These are phyloP conservation scores for Philopotamus ludificatus DNA, from an alignment of 1,140 invertebrate genomes.

Conservation along the genomic window DNA sequence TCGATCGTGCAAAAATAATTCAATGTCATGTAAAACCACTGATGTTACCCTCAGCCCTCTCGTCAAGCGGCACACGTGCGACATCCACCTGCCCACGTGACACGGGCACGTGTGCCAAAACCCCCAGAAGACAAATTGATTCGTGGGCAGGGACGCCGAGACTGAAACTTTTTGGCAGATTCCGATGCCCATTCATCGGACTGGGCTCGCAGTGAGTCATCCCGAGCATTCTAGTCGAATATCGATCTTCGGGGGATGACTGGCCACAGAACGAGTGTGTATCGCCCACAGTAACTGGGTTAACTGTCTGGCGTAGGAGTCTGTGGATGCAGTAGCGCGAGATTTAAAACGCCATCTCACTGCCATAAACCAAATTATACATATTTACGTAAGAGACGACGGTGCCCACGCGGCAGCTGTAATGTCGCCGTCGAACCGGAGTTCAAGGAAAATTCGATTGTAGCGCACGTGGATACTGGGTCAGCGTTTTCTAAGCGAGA, in stretches of 20 bases:
- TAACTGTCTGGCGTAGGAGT: background rate
- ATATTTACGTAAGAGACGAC: background rate
- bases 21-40: no score
- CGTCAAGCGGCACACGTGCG: no score
- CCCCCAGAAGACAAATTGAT: no score
- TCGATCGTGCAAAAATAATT: no score
- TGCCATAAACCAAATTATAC: background rate
- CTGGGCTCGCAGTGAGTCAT: no score
- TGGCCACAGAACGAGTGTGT: background rate
- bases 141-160: no score
- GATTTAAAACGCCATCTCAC: background rate
- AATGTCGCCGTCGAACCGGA: background rate
- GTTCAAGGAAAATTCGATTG: background rate
- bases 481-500: background rate
- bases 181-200: background rate
- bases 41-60: no score
- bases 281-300: background rate
- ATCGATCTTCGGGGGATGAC: no score
- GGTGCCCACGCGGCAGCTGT: background rate
- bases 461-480: background rate
- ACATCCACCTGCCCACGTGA: no score
- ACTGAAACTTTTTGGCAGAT: no score
- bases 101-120: no score
- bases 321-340: background rate
- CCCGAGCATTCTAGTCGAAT: no score